Base-by-base conservation (phyloP, 2,113 vertebrate species). In the Eudyptes chrysolophus region DNA sequence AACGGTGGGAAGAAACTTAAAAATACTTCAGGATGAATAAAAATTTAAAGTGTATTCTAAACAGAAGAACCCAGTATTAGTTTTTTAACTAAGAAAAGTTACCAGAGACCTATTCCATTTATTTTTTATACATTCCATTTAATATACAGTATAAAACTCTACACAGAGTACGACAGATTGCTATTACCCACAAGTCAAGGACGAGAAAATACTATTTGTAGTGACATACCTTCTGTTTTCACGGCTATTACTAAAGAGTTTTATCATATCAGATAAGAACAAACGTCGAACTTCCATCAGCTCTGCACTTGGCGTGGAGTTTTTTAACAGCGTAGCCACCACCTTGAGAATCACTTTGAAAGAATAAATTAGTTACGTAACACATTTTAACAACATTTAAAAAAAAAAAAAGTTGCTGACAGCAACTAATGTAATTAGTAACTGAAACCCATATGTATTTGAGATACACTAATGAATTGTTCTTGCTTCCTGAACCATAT, bases 231-330 rank as follows among this genome's bases (percentile, higher is more conserved):
- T 99, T 93, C 99, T 98, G 92, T 99, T 99, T 98, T 99, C 99
- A 62, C 99, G 98, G 96, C 99, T 99, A 97, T 99, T 99, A 96
- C 99, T 99, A 97, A 99, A 99, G 95, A 99, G 99, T 95, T 99
- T 99, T 96, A 99, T 99, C 99, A 99, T 99, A 96, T 99, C 99
- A 17, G 99, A 99, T 70, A 99, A 98, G 98, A 99, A 99, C 87
- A 99, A 98, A 76, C 99, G 99, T 48, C 99, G 98, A 88, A 99
- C 99, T 98, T 99, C 99, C 99, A 99, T 99, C 94, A 99, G 98
- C 92, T 99, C 99, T n/a, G 98, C 94, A 74, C 99, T 99, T 82
- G 99, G 99, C 1, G 99, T 98, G n/a, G 99, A 99, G 97, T 99
- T 99, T 98, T 99, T 99, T 94, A 99, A 97, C 92, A 99, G 98